A percentile compares a stretch with the other conserved stretches of the same genome.
Evolutionary conservation across 1,140 invertebrate genomes (phyloP).

Genomic region (Neocloeon triangulifer): DNA sequence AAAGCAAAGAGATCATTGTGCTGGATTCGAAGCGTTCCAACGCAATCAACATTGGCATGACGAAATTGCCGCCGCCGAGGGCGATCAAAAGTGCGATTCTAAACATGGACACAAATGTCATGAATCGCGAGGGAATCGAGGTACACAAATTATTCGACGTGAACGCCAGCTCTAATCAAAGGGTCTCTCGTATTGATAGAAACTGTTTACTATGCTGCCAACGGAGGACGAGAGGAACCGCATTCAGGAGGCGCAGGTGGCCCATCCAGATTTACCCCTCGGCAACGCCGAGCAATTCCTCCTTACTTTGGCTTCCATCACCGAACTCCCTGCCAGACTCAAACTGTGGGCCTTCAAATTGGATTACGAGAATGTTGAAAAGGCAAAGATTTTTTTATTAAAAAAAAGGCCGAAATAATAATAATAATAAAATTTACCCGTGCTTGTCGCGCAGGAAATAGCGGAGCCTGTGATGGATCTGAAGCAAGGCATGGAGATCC

Average conservation of each 20-base stretch:
- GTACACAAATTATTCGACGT: conserved; percentile 24
- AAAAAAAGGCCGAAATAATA: neutral
- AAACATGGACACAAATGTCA: conserved; percentile 97
- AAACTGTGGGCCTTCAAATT: conserved; percentile 97
- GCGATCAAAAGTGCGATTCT: conserved; percentile 96
- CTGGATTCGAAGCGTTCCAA: conserved; percentile 95
- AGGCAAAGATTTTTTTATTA: conserved; percentile 26
- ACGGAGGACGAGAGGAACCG: conserved; percentile 88
- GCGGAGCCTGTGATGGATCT: conserved; percentile 96
- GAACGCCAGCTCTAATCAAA: neutral
- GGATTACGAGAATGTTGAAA: conserved; percentile 91
- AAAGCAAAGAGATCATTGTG: conserved; percentile 89
- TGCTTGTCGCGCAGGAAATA: conserved; percentile 52
- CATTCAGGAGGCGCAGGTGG: conserved; percentile 84
- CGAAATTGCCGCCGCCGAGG: conserved; percentile 86
- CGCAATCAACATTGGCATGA: conserved; percentile 99
- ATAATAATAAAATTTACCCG: neutral
- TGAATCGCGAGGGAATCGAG: conserved; percentile 95
- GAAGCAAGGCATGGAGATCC: conserved; percentile 82
- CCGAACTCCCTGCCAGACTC: conserved; percentile 79
- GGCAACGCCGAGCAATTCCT: conserved; percentile 97
- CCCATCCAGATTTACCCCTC: conserved; percentile 84
- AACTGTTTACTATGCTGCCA: conserved; percentile 93
- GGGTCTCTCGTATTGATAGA: conserved; percentile 23
- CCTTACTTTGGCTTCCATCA: conserved; percentile 84